phyloP scores from a whole-genome alignment of 2,113 vertebrate genomes.

The Semnornis frantzii region DNA sequence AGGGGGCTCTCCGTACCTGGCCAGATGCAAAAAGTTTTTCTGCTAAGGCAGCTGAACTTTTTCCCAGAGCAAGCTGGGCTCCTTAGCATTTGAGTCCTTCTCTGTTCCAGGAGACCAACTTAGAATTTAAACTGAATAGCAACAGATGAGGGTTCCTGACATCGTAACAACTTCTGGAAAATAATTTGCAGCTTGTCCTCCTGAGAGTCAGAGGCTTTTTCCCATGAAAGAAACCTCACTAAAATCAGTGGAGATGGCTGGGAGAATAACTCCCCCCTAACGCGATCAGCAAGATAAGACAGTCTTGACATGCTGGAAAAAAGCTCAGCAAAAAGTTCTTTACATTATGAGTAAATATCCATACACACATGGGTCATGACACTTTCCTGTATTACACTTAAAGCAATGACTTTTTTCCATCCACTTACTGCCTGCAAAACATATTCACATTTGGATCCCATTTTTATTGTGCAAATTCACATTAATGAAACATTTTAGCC shows the following conservation, averaged over 20 bases:
- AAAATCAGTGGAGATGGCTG: not conserved
- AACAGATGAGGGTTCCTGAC: not conserved
- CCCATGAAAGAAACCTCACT: not conserved
- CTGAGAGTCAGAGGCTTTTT: not conserved
- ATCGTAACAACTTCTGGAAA: not conserved
- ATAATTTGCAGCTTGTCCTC: not conserved
- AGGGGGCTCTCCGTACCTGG: not conserved
- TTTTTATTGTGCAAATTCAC: not conserved
- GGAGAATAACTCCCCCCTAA: not conserved
- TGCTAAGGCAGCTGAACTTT: not conserved
- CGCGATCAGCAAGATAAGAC: not conserved
- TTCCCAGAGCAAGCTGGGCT: not conserved
- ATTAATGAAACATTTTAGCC: not conserved
- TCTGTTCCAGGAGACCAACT: not conserved
- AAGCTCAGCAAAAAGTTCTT: not conserved
- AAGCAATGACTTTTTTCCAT: not conserved
- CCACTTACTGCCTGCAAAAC: not conserved
- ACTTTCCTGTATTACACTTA: not conserved
- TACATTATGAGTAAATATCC: not conserved
- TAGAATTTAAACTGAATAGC: not conserved
- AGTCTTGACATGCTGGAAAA: not conserved
- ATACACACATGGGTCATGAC: rapidly evolving
- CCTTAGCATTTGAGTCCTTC: not conserved
- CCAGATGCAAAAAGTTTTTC: not conserved
- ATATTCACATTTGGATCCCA: not conserved